Evolutionary conservation across 2,113 vertebrate species (phyloP).

Genomic region (Tachuris rubrigastra): DNA sequence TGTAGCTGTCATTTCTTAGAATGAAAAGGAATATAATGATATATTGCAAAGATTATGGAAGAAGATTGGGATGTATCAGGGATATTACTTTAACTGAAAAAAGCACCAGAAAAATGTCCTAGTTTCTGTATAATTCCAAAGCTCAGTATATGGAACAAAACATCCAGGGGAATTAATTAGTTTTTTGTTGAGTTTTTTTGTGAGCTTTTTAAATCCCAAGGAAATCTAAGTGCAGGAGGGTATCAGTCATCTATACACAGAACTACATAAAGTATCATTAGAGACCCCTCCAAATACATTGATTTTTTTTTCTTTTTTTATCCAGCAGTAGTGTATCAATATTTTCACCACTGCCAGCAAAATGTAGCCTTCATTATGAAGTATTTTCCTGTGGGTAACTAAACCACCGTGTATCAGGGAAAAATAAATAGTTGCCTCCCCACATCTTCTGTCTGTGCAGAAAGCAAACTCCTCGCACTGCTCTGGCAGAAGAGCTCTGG

Average conservation of each 20-base stretch:
- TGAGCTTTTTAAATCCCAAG: conserved; percentile 25
- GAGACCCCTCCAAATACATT: conserved; percentile 9
- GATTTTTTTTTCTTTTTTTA: background rate
- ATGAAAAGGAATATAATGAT: conserved; percentile 13
- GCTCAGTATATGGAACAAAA: conserved; percentile 35
- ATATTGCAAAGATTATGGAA: conserved; percentile 39
- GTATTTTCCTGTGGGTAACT: conserved; percentile 21
- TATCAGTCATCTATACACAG: conserved; percentile 22
- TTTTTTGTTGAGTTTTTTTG: conserved; percentile 4
- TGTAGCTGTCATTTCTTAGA: background rate
- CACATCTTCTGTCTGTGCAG: background rate
- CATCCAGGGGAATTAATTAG: conserved; percentile 60
- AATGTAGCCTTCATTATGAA: conserved; percentile 13
- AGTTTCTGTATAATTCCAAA: conserved; percentile 48
- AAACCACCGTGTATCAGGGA: background rate
- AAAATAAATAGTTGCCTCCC: conserved; percentile 3
- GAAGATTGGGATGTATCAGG: conserved; percentile 1
- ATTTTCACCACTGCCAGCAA: conserved; percentile 29
- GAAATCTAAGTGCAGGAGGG: background rate
- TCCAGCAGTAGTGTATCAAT: background rate
- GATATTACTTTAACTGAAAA: conserved; percentile 43
- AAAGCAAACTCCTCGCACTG: background rate
- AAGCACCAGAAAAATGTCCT: conserved; percentile 30
- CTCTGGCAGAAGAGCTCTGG: background rate
- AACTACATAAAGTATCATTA: conserved; percentile 39